Evolutionary conservation across 2,888 invertebrate species (phyloP), one percentile per base, ranked within the genome.

Genomic region (Sacculina carcini): DNA sequence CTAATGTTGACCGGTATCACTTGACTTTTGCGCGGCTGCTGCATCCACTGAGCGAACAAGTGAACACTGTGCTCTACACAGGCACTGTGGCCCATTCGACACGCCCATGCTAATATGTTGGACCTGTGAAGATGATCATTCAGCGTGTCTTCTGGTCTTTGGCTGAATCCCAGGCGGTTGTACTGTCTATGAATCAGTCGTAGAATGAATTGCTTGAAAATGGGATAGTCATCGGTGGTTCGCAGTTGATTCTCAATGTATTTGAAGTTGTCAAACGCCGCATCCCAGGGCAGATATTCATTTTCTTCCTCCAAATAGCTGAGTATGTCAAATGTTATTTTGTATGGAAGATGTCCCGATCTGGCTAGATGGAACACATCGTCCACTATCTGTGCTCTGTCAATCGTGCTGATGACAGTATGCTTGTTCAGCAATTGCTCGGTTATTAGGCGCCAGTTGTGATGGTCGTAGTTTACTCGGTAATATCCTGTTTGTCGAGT

Each of bases 261-360:
- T 24, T 73, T 75, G 50, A 89, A 70, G 23, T 78, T 78, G 2
- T 72, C 73, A 10, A 85, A 68, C 0, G 84, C 84, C 1, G 85
- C 73, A 62, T 77, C 78, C 89, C 87, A 89, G 0, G 90, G 87
- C 2, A 86, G 75, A 62, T 79, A 85, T 58, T 84, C 82, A n/a
- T 73, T 71, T 65, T 84, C 84, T 55, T 79, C 75, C 1, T 66
- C 67, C 58, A 92, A 69, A 62, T 89, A 90, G 50, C 73, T 73
- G 0, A 82, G 79, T 1, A 89, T 70, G 58, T 83, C 79, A 56
- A 92, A 66, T 0, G 86, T 82, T 3, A 75, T 73, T 12, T 72
- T 69, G 59, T 86, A 86, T 59, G 64, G 59, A 34, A 85, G 62
- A 50, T 71, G 58, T 1, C 80, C 81, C n/a, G 55, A 51, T 5